phyloP scores from a whole-genome alignment of 1,140 invertebrate species.

The Drosophila setifemur region DNA sequence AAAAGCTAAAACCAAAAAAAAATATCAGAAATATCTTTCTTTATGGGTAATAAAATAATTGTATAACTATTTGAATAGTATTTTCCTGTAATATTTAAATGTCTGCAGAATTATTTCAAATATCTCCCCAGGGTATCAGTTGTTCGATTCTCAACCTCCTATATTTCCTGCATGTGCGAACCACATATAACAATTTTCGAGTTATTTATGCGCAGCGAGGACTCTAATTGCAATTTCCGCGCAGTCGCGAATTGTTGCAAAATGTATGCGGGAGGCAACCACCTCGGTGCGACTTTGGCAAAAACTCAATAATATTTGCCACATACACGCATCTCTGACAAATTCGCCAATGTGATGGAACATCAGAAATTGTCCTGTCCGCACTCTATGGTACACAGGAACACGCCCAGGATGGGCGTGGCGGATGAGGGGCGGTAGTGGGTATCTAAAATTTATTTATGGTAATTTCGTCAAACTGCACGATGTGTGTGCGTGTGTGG shows the following conservation, averaged over 20 bases:
- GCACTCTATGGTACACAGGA: not conserved
- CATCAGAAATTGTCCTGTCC: conserved; percentile 12
- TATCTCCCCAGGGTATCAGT: too few species aligned
- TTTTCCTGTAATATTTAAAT: not conserved
- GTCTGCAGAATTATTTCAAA: too few species aligned
- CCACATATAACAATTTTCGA: conserved; percentile 44
- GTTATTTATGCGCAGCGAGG: conserved; percentile 64
- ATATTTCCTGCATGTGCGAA: too few species aligned
- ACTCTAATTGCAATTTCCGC: conserved; percentile 78
- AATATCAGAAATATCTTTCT: not conserved
- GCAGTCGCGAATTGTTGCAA: conserved; percentile 68
- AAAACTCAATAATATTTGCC: conserved; percentile 67
- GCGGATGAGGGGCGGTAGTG: not conserved
- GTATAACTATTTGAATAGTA: not conserved
- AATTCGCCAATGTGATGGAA: conserved; percentile 33
- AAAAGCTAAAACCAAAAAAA: too few species aligned
- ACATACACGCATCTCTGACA: conserved; percentile 45
- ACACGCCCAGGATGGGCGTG: not conserved
- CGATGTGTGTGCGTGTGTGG: not conserved
- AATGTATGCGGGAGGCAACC: conserved; percentile 49
- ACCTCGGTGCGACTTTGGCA: conserved; percentile 15
- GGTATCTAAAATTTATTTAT: conserved; percentile 63
- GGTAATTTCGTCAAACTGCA: conserved; percentile 67
- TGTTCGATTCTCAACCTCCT: too few species aligned
- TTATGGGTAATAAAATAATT: too few species aligned